Evolutionary conservation across 2,797 vertebrate genomes (phyloP).

Genomic region (Urosaurus nigricauda): DNA sequence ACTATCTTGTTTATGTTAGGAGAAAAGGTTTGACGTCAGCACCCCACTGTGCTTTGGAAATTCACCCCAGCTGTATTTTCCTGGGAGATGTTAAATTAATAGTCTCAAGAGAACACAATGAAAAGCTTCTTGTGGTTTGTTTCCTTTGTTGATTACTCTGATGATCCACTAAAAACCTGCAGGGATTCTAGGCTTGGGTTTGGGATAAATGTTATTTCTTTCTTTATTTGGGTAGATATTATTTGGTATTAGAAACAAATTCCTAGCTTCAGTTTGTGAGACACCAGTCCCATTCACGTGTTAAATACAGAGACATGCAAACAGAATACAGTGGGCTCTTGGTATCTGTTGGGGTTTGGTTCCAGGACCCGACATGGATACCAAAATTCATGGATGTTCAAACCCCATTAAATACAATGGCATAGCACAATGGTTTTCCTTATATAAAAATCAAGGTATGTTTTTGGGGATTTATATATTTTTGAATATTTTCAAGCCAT

Average conservation of each 20-base stretch:
- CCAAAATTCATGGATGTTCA: too few species aligned
- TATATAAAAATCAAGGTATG: too few species aligned
- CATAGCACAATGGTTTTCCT: too few species aligned
- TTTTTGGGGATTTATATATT: too few species aligned
- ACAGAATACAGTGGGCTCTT: neutral
- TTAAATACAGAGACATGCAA: neutral
- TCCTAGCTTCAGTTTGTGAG: neutral
- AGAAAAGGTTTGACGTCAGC: slow-evolving; percentile 58
- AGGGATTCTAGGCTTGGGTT: slow-evolving; percentile 65
- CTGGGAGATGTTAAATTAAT: slow-evolving; percentile 66
- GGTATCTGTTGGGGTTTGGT: too few species aligned
- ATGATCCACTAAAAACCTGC: slow-evolving; percentile 59
- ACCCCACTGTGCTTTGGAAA: slow-evolving; percentile 66
- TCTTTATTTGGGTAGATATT: slow-evolving; percentile 44
- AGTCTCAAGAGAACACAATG: slow-evolving; percentile 68
- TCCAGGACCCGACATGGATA: too few species aligned
- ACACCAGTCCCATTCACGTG: neutral
- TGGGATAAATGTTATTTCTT: slow-evolving; percentile 66
- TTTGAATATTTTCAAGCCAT: too few species aligned
- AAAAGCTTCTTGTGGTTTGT: slow-evolving; percentile 61
- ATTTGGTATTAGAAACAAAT: neutral
- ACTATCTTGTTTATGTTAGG: slow-evolving; percentile 66
- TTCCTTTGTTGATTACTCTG: slow-evolving; percentile 66
- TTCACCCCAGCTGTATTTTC: slow-evolving; percentile 69
- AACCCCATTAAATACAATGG: too few species aligned